Conservation (phyloP, 2,888 invertebrate species). For the Dusona sp. region DNA sequence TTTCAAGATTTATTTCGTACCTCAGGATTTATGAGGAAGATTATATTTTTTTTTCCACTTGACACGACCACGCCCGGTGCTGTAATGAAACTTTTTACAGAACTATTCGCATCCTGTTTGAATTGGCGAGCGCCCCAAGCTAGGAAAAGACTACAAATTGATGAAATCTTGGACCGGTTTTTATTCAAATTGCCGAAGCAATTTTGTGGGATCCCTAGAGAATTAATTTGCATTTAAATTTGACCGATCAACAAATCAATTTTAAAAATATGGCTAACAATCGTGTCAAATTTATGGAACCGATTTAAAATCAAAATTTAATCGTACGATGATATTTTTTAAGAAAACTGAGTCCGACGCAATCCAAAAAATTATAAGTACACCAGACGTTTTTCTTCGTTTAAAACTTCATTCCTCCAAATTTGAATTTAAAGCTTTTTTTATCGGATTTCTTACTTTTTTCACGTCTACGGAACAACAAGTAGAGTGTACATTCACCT, state of each 20-base stretch:
- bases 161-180: slow-evolving; percentile 15
- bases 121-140: slow-evolving; percentile 9
- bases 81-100: not conserved
- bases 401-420: not conserved
- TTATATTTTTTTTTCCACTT: not conserved
- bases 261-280: not conserved
- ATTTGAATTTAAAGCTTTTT: not conserved
- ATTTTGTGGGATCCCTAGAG: not conserved
- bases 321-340: not conserved
- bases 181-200: slow-evolving; percentile 3
- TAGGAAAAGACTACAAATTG: not conserved
- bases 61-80: not conserved
- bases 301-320: not conserved
- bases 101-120: not conserved
- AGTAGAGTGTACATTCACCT: not conserved
- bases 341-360: not conserved
- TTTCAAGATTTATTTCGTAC: not conserved
- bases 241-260: not conserved
- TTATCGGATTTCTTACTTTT: not conserved
- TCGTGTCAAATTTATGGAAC: not conserved
- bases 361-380: not conserved
- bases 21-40: not conserved
- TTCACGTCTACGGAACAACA: slow-evolving; percentile 21
- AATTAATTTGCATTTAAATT: not conserved
- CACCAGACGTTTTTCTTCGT: not conserved